Evolutionary conservation across 2,113 vertebrate species (phyloP), one percentile per base, ranked within the genome.

Genomic region (Hylia prasina): DNA sequence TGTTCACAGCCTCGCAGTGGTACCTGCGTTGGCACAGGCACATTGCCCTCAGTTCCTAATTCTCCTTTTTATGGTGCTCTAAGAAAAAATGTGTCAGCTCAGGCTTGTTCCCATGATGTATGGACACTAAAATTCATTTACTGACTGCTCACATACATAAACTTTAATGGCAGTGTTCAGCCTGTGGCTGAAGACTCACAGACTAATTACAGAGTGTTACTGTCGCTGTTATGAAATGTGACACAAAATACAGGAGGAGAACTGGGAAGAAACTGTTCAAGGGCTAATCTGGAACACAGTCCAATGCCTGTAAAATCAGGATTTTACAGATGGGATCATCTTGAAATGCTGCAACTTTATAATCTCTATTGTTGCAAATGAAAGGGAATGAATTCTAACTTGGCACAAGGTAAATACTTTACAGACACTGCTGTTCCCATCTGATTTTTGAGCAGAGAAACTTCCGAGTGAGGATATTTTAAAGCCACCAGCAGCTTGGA

Each of bases 1-100:
- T 15, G 13, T 37, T 68, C 16, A 25, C 30, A 37, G 2, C 54
- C 37, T 51, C 9, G 3, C 0, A 31, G 44, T 0, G 24, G 18
- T 12, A 39, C 75, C 73, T 40, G 57, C 31, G 5, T 0, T 27
- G 30, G 69, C 11, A 45, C 48, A 58, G 56, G 16, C 14, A 35
- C 3, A 0, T 1, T 20, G 37, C 12, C 42, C 39, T 91, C 16
- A 3, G 28, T 3, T 69, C 56, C 35, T 19, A 2, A 47, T 76
- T 70, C 31, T 31, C n/a, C 51, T 39, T 64, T 44, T 61, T 81
- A 53, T 70, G 87, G 37, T 33, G 37, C 23, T 73, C 42, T 23
- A 21, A 60, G 82, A 48, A 78, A n/a, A 31, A 47, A 17, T 3
- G 2, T 6, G 23, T 25, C 39, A 87, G 77, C 63, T 64, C 51